These are phyloP conservation scores for Danaus chrysippus DNA, from an alignment of 2,888 invertebrate species.

Conservation along the genomic window DNA sequence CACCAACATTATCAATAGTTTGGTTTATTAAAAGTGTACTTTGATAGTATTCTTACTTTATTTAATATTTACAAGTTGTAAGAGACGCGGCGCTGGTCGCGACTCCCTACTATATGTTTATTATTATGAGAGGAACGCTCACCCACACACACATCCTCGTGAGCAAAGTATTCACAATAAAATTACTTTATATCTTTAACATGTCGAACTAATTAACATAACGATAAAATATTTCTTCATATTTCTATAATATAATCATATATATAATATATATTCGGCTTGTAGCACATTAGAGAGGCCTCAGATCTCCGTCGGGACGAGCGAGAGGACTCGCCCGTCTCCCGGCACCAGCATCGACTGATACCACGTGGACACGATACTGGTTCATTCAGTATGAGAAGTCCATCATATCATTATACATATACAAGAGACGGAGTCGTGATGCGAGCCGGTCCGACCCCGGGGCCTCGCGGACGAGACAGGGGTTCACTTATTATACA, in stretches of 20 bases:
- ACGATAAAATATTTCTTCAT: constrained; percentile 7
- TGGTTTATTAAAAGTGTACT: constrained; percentile 58
- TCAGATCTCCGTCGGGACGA: neutral
- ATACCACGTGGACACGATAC: too few relatives aligned
- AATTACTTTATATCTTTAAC: constrained; percentile 4
- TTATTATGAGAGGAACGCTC: constrained; percentile 4
- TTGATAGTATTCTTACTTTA: constrained; percentile 33
- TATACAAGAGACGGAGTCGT: too few relatives aligned
- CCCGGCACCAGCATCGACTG: too few relatives aligned
- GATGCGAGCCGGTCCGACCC: too few relatives aligned
- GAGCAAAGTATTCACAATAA: constrained; percentile 5
- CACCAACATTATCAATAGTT: constrained; percentile 32
- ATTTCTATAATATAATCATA: constrained; percentile 4
- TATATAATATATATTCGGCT: constrained; percentile 11
- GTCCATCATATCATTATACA: too few relatives aligned
- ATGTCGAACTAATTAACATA: constrained; percentile 10
- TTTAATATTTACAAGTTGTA: constrained; percentile 54
- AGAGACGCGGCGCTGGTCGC: too few relatives aligned
- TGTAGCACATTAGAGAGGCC: constrained; percentile 7
- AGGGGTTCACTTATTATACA: too few relatives aligned
- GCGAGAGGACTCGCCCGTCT: too few relatives aligned
- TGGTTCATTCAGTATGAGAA: too few relatives aligned
- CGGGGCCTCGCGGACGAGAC: too few relatives aligned
- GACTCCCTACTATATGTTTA: constrained; percentile 7
- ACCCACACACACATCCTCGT: neutral